A percentile compares a stretch with the other conserved stretches of the same genome.
Evolutionary conservation across 2,113 vertebrate species (phyloP).

Genomic region (Lasiurus cinereus): DNA sequence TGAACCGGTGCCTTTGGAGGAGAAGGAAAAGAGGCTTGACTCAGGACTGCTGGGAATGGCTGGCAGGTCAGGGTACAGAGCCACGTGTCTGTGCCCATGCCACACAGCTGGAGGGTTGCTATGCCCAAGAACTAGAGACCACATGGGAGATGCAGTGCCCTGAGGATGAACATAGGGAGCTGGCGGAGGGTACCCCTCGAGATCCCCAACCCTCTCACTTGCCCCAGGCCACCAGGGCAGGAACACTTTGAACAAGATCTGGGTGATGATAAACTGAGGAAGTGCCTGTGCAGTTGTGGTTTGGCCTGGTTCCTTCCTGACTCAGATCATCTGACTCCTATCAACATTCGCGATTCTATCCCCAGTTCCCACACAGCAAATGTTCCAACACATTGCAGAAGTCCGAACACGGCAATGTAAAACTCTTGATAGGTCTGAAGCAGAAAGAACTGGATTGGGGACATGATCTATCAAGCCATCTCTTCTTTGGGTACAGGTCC

Average conservation of each 20-base stretch:
- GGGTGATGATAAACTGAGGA: background rate
- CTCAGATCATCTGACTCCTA: background rate
- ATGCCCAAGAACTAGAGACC: background rate
- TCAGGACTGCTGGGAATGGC: background rate
- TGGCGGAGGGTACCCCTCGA: accelerated
- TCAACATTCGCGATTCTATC: background rate
- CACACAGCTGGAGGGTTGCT: background rate
- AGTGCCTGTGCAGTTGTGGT: background rate
- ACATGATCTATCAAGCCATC: background rate
- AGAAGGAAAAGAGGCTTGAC: background rate
- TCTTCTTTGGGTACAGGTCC: background rate
- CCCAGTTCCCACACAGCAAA: background rate
- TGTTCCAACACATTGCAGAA: slow-evolving; percentile 17
- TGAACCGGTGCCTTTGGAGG: background rate
- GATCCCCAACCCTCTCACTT: background rate
- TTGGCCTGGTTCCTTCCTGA: background rate
- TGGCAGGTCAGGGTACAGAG: background rate
- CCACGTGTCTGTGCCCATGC: background rate
- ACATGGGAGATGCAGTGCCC: background rate
- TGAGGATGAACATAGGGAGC: background rate
- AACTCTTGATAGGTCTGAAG: background rate
- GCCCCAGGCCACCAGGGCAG: background rate
- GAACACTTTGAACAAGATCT: background rate
- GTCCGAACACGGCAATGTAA: background rate
- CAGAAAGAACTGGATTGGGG: background rate